Evolutionary conservation across 2,797 vertebrate genomes (phyloP).

Genomic region (Hydrocynus forskahlii): DNA sequence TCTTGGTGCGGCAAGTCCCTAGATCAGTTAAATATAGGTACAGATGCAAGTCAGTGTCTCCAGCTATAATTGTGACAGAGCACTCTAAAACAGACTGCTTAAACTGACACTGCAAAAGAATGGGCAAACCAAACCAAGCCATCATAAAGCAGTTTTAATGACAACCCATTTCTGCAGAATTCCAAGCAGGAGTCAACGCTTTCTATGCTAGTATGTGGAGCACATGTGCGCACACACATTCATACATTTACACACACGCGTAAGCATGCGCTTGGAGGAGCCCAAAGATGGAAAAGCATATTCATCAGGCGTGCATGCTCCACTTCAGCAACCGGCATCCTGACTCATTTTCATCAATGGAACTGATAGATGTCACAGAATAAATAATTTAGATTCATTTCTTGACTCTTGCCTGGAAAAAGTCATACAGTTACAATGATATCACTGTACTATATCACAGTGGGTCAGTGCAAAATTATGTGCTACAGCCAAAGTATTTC

Average conservation of each 20-base stretch:
- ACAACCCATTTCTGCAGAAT: constrained; percentile 14
- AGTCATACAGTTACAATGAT: constrained; percentile 32
- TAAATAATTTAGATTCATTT: constrained; percentile 18
- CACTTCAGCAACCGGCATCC: neutral
- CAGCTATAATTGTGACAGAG: constrained; percentile 36
- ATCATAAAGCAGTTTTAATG: constrained; percentile 17
- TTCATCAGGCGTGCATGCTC: constrained; percentile 41
- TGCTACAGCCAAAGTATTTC: constrained; percentile 73
- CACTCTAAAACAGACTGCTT: neutral
- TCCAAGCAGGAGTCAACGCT: constrained; percentile 45
- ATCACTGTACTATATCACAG: constrained; percentile 43
- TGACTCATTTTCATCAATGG: constrained; percentile 10
- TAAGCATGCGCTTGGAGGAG: constrained; percentile 23
- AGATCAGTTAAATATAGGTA: constrained; percentile 63
- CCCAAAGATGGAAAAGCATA: constrained; percentile 23
- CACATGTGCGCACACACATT: constrained; percentile 13
- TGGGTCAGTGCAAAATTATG: constrained; percentile 67
- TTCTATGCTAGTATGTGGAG: neutral
- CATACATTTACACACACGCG: neutral
- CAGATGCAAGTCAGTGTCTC: constrained; percentile 63
- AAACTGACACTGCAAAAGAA: constrained; percentile 36
- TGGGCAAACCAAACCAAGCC: constrained; percentile 38
- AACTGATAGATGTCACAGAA: neutral
- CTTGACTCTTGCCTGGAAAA: constrained; percentile 53
- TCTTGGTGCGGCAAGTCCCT: constrained; percentile 91